phyloP scores from a whole-genome alignment of 2,797 vertebrate genomes.

The Chelon labrosus region DNA sequence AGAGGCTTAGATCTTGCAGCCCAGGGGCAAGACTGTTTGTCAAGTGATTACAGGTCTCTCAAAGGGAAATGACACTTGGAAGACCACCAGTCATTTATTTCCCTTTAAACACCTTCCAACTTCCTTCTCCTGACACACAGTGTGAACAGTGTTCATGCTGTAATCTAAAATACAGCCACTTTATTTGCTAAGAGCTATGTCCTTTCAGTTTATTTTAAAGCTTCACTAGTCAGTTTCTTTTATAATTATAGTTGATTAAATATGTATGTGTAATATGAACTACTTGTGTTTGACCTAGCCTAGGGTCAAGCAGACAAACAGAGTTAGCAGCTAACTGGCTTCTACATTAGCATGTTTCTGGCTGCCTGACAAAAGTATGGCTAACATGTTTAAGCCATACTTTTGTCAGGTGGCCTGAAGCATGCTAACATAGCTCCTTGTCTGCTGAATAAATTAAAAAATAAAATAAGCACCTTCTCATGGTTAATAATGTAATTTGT shows the following conservation, averaged over 20 bases:
- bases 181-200: neutral
- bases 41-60: conserved; percentile 65
- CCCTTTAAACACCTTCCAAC: conserved; percentile 31
- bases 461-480: too few relatives aligned
- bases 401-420: too few relatives aligned
- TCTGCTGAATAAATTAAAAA: too few relatives aligned
- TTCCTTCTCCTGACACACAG: conserved; percentile 2
- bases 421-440: neutral
- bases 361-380: too few relatives aligned
- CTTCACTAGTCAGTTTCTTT: neutral
- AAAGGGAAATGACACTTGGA: conserved; percentile 40
- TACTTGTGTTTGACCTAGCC: too few relatives aligned
- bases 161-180: neutral
- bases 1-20: conserved; percentile 25
- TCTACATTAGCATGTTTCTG: too few relatives aligned
- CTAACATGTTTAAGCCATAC: too few relatives aligned
- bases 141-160: neutral
- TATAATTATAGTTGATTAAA: neutral
- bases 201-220: neutral
- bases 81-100: conserved; percentile 45
- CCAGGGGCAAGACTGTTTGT: conserved; percentile 26
- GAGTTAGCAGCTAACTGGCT: too few relatives aligned
- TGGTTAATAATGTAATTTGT: conserved; percentile 21
- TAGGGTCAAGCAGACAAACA: too few relatives aligned
- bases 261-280: too few relatives aligned